Evolutionary conservation across 2,113 vertebrate genomes (phyloP).

Genomic region (Butastur rufipennis): DNA sequence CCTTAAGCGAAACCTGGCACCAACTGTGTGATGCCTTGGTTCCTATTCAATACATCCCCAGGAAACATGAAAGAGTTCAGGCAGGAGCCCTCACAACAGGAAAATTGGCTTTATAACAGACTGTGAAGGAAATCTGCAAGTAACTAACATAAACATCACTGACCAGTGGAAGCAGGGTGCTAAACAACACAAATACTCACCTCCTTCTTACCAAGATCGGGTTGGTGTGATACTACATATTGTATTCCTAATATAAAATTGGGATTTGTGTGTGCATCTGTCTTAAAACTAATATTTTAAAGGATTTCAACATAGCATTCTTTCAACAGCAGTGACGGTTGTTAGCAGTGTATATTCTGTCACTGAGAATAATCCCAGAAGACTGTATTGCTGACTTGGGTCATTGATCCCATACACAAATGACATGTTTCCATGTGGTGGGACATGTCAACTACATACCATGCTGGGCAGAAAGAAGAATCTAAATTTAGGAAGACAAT

Average conservation of each 20-base stretch:
- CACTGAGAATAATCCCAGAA: neutral
- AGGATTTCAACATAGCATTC: neutral
- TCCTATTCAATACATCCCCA: neutral
- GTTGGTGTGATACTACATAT: neutral
- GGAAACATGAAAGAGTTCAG: neutral
- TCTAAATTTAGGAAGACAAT: neutral
- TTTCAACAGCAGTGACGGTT: neutral
- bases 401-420: fast-evolving
- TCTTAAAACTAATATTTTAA: neutral
- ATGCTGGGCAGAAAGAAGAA: neutral
- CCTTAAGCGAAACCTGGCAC: neutral
- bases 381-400: neutral
- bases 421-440: neutral
- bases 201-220: neutral
- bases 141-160: neutral
- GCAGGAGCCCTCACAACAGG: neutral
- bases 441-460: neutral
- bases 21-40: neutral
- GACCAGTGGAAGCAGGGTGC: neutral
- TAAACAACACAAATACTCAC: neutral
- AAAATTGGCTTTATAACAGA: neutral
- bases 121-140: neutral
- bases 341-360: neutral
- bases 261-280: neutral
- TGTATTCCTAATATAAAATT: neutral